These are phyloP conservation scores for Cryptops parisi DNA, from an alignment of 2,888 invertebrate species.

Conservation along the genomic window DNA sequence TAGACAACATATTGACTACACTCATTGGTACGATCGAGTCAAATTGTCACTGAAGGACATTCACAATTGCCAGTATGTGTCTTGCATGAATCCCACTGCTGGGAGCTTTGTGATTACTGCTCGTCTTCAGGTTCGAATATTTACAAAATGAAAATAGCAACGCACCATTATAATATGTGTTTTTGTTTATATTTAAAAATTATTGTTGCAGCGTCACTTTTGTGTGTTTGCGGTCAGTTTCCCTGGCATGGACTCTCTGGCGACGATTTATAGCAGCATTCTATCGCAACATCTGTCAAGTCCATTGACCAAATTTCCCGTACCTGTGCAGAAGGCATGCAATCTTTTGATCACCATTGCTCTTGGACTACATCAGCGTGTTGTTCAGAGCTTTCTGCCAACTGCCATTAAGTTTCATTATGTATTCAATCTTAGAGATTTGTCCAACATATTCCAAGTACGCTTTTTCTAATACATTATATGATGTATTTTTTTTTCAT, in stretches of 20 bases:
- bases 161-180: neutral
- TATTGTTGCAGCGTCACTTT: constrained; percentile 37
- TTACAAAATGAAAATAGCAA: neutral
- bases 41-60: constrained; percentile 83
- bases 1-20: constrained; percentile 87
- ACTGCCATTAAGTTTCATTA: constrained; percentile 96
- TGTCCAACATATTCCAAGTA: constrained; percentile 90
- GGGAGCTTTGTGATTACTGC: constrained; percentile 96
- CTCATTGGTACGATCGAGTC: constrained; percentile 90
- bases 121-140: constrained; percentile 52
- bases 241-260: constrained; percentile 66
- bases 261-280: constrained; percentile 77
- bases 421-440: constrained; percentile 84
- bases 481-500: neutral
- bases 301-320: constrained; percentile 62
- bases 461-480: constrained; percentile 8
- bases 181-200: neutral
- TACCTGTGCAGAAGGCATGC: constrained; percentile 36
- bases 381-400: constrained; percentile 74
- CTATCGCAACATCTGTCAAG: constrained; percentile 70
- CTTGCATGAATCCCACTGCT: constrained; percentile 96
- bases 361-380: constrained; percentile 69
- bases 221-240: constrained; percentile 47
- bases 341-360: constrained; percentile 54
- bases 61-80: constrained; percentile 90